A percentile compares a stretch with the other conserved stretches of the same genome.
Evolutionary conservation across 35 echinoderm and acorn worm genomes (phyloP).

Genomic region (Ophiothrix spiculata): DNA sequence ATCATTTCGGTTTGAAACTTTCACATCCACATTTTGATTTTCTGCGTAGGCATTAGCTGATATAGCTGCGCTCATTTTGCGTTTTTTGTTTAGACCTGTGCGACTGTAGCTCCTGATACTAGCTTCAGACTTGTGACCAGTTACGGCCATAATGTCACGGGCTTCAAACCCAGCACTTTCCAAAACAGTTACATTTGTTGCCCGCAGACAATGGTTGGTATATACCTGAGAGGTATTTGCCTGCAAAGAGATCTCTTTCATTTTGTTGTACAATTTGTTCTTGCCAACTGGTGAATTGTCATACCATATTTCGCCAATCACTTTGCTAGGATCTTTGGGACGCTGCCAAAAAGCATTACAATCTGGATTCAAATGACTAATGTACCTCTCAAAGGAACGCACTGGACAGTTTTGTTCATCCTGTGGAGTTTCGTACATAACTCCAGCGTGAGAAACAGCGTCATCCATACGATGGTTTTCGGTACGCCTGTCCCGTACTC

Average conservation of each 20-base stretch:
- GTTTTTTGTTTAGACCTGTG: too few relatives aligned
- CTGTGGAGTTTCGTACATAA: too few relatives aligned
- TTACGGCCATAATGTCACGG: conserved; percentile 36
- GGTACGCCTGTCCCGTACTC: too few relatives aligned
- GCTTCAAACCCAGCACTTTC: conserved; percentile 34
- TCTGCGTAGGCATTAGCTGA: too few relatives aligned
- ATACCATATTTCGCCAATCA: conserved; percentile 28
- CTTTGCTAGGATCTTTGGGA: conserved; percentile 10
- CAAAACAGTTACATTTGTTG: conserved; percentile 37
- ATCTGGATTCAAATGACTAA: conserved; percentile 9
- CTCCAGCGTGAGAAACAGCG: too few relatives aligned
- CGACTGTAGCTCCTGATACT: conserved; percentile 27
- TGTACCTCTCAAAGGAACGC: conserved; percentile 15
- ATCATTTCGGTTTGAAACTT: too few relatives aligned
- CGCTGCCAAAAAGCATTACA: conserved; percentile 40
- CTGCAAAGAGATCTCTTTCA: neutral
- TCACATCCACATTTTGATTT: too few relatives aligned
- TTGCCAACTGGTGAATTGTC: conserved; percentile 9
- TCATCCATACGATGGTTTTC: too few relatives aligned
- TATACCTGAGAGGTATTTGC: neutral
- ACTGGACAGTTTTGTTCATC: conserved; percentile 26
- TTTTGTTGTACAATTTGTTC: conserved; percentile 8
- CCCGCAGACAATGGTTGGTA: conserved; percentile 35
- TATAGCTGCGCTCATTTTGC: too few relatives aligned
- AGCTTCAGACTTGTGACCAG: conserved; percentile 14